phyloP scores from a whole-genome alignment of 2,113 vertebrate genomes.

The Aptenodytes patagonicus region DNA sequence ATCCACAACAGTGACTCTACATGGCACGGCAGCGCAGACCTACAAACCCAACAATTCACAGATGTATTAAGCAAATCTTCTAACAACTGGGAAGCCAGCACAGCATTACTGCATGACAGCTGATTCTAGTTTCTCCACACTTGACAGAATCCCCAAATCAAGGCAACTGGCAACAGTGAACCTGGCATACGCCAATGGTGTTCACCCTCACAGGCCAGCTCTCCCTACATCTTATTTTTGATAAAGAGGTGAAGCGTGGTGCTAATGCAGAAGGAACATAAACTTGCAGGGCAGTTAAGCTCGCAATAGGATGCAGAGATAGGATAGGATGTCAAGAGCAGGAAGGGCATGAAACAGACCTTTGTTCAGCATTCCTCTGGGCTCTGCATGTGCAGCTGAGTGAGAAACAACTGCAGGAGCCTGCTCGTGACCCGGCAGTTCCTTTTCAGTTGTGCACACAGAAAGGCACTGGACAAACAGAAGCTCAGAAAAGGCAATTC shows the following conservation, averaged over 20 bases:
- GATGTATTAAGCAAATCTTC: rapidly evolving
- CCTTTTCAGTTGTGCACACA: background rate
- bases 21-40: background rate
- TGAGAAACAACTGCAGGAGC: background rate
- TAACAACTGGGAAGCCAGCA: background rate
- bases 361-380: background rate
- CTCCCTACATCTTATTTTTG: background rate
- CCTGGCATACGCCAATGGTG: rapidly evolving
- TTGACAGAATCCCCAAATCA: background rate
- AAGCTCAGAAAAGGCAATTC: background rate
- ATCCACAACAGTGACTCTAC: background rate
- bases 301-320: background rate
- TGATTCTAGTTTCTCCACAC: background rate
- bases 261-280: background rate
- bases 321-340: background rate
- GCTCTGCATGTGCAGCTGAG: background rate
- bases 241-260: background rate
- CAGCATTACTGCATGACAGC: background rate
- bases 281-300: background rate
- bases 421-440: rapidly evolving
- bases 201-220: background rate
- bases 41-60: background rate
- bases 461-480: background rate
- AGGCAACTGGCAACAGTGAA: background rate
- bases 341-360: background rate